Conservation (phyloP, 2,797 vertebrate genomes). For the Argyrosomus regius region DNA sequence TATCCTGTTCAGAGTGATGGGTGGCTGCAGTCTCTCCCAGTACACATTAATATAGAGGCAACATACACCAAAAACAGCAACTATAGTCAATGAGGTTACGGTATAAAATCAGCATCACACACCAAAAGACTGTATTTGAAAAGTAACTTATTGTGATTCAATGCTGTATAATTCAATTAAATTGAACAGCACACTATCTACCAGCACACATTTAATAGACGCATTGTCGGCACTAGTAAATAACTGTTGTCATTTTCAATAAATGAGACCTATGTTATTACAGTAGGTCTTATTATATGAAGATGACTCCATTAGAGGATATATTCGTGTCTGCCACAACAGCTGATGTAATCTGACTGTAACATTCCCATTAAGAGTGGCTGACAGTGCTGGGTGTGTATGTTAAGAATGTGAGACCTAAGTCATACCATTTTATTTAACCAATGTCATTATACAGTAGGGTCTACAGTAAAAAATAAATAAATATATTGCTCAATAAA, state of each 20-base stretch:
- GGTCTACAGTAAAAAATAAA: background rate
- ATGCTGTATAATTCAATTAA: too few relatives aligned
- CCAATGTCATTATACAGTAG: background rate
- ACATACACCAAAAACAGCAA: background rate
- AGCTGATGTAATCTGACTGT: slow-evolving; percentile 30
- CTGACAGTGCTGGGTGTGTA: slow-evolving; percentile 9
- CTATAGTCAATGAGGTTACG: background rate
- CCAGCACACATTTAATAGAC: background rate
- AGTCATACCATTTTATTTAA: background rate
- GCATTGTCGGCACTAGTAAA: background rate
- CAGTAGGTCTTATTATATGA: background rate
- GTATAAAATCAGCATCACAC: background rate
- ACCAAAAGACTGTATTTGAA: too few relatives aligned
- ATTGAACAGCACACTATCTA: background rate
- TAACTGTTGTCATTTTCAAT: background rate
- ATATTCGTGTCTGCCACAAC: background rate
- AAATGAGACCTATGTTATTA: background rate
- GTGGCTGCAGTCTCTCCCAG: background rate
- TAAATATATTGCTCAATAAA: background rate
- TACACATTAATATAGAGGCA: background rate
- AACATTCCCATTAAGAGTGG: slow-evolving; percentile 7
- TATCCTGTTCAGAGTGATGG: background rate
- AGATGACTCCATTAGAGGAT: background rate
- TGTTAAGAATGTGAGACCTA: slow-evolving; percentile 13
- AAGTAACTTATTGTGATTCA: too few relatives aligned